Evolutionary conservation across 2,888 invertebrate genomes (phyloP).

Genomic region (Prosopocoilus inquinatus): DNA sequence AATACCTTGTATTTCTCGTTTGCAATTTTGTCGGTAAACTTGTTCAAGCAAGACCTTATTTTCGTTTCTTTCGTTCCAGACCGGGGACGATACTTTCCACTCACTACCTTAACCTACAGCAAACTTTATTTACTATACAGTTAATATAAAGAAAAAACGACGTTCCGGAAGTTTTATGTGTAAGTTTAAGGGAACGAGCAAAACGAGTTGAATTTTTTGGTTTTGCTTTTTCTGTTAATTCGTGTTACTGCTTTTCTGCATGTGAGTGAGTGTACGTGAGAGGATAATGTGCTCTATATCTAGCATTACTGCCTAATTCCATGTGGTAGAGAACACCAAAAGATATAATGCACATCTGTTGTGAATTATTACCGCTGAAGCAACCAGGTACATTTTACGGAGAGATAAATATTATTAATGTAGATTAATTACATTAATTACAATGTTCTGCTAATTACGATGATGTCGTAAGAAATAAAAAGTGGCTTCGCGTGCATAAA

Average conservation of each 20-base stretch:
- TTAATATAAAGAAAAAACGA: not conserved
- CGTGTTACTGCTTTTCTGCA: not conserved
- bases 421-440: slow-evolving; percentile 18
- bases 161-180: not conserved
- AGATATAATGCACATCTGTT: slow-evolving; percentile 17
- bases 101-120: slow-evolving; percentile 2
- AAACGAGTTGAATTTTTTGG: not conserved
- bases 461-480: too few relatives aligned
- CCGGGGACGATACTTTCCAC: not conserved
- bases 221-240: not conserved
- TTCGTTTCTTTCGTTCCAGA: not conserved
- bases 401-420: slow-evolving; percentile 14
- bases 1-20: not conserved
- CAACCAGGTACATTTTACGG: slow-evolving; percentile 3
- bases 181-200: not conserved
- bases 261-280: too few relatives aligned
- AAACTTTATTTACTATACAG: slow-evolving; percentile 2
- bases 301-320: slow-evolving; percentile 12
- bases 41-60: not conserved
- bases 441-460: not conserved
- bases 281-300: not conserved
- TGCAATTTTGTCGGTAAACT: slow-evolving; percentile 1
- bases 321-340: slow-evolving; percentile 9
- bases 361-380: slow-evolving; percentile 14
- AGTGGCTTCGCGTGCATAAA: too few relatives aligned